Base-by-base conservation (phyloP, 2,113 vertebrate species). In the Mesitornis unicolor region DNA sequence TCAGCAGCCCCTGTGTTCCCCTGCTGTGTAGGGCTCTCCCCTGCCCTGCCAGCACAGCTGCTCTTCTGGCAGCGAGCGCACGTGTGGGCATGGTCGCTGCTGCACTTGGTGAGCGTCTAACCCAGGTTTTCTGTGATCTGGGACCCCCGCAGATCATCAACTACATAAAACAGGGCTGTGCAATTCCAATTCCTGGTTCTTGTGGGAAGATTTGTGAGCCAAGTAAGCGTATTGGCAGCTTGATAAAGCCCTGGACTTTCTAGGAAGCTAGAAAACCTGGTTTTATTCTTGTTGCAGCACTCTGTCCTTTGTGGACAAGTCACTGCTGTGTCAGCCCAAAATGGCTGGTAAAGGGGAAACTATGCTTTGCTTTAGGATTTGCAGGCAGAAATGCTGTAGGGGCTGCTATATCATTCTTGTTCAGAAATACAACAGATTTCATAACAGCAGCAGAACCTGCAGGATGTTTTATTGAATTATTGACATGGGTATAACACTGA, bases 401-500 rank as follows among this genome's bases (percentile, higher is more conserved):
- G 64, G 31, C 60, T 94, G 56, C 76, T 81, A 7, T 43, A 56
- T 51, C 51, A 18, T 63, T 81, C 59, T 50, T 86, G 35, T 47
- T 80, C 79, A 64, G 83, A 83, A 92, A 40, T 77, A 70, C 50
- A 69, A 25, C 22, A 60, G 20, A 56, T 54, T 86, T 92, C n/a
- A 18, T 84, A 84, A 84, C 38, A 40, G 80, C 22, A 42, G 14
- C 51, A 78, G 85, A 93, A 89, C 83, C 86, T 94, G 38, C 80
- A 81, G 92, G 85, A n/a, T 80, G 43, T 50, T 81, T 85, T 91
- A 91, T 91, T 53, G 76, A 94, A 61, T 93, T 96, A 87, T 40
- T 89, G 96, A 93, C 86, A 84, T 11, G 69, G 76, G 21, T 78
- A 16, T 78, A 95, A 81, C 87, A 84, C 0, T 35, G 89, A 87